phyloP scores from a whole-genome alignment of 2,888 invertebrate genomes.

The Macaria notata region DNA sequence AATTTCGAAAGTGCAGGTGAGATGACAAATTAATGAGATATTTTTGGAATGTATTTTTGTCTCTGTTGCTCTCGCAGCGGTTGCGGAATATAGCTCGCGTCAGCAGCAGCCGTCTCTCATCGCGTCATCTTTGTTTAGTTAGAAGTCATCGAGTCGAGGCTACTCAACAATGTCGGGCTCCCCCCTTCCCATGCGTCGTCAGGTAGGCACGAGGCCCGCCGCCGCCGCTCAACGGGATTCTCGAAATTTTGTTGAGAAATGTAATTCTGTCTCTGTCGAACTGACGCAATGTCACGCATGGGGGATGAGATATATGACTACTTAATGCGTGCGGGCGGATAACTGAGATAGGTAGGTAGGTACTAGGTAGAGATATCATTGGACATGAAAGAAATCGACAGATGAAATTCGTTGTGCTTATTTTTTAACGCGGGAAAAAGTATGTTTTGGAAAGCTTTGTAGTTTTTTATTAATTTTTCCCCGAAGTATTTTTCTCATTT shows the following conservation, averaged over 20 bases:
- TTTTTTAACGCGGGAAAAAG: conserved; percentile 2
- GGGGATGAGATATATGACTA: conserved; percentile 46
- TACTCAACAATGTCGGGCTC: conserved; percentile 55
- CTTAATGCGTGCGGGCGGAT: conserved; percentile 22
- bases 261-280: conserved; percentile 64
- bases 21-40: conserved; percentile 60
- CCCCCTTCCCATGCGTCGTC: conserved; percentile 57
- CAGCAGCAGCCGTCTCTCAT: conserved; percentile 58
- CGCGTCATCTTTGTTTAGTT: conserved; percentile 78
- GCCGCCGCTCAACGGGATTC: conserved; percentile 42
- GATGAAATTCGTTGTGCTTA: background rate
- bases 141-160: conserved; percentile 59
- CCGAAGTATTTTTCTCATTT: too few species aligned
- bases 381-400: background rate
- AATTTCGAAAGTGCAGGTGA: conserved; percentile 83
- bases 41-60: conserved; percentile 68
- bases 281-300: conserved; percentile 35
- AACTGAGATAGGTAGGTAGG: conserved; percentile 43
- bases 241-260: conserved; percentile 70
- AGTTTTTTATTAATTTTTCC: background rate
- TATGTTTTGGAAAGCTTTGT: background rate
- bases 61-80: conserved; percentile 59
- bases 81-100: conserved; percentile 39
- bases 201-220: conserved; percentile 39
- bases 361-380: conserved; percentile 14